Percentiles rank a stretch among this genome's conserved stretches.
phyloP scores from a whole-genome alignment of 2,888 invertebrate species.

The Atrina japonica region DNA sequence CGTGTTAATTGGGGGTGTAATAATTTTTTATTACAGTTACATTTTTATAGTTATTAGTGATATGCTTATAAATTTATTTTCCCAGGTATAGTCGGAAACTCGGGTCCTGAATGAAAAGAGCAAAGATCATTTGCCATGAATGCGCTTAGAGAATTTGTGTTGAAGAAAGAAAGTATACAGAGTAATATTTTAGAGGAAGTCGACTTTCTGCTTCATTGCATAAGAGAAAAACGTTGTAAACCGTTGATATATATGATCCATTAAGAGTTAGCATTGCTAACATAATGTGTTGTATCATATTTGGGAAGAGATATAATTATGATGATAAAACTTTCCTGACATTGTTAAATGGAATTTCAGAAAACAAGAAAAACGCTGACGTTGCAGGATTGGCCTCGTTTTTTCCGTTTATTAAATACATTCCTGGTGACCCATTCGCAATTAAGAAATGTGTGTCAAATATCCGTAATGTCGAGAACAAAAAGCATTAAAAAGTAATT shows the following conservation, averaged over 20 bases:
- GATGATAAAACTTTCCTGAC: constrained; percentile 54
- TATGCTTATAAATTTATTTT: no score
- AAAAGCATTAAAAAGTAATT: no score
- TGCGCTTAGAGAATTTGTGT: constrained; percentile 55
- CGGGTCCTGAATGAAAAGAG: constrained; percentile 60
- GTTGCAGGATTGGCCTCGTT: background rate
- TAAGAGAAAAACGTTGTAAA: constrained; percentile 42
- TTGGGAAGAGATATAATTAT: constrained; percentile 60
- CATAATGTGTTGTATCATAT: constrained; percentile 57
- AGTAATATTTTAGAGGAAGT: constrained; percentile 57
- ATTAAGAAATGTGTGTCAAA: background rate
- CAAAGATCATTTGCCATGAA: constrained; percentile 57
- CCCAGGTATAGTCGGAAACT: constrained; percentile 48
- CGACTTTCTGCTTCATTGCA: constrained; percentile 39
- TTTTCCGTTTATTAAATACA: constrained; percentile 15
- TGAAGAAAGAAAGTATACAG: constrained; percentile 56
- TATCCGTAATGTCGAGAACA: background rate
- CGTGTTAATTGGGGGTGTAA: no score
- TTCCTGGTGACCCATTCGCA: constrained; percentile 20
- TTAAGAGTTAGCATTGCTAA: constrained; percentile 58
- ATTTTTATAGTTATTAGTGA: no score
- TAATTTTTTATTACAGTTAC: no score
- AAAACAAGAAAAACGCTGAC: constrained; percentile 1
- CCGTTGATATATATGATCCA: constrained; percentile 47
- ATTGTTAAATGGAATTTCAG: constrained; percentile 51